Conservation (phyloP, 2,797 vertebrate species). For the Enteromius afrohamiltoni region DNA sequence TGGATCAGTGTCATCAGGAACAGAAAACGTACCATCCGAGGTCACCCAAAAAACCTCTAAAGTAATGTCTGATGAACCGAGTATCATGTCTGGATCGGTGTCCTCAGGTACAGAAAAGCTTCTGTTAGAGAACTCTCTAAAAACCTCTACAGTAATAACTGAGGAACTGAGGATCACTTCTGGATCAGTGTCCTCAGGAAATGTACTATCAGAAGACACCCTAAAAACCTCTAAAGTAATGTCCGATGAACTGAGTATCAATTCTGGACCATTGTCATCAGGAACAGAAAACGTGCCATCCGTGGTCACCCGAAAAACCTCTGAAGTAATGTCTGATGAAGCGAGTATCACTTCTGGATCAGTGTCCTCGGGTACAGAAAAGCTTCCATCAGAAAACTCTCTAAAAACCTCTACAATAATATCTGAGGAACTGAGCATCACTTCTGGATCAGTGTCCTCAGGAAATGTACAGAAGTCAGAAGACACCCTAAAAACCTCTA, state of each 20-base stretch:
- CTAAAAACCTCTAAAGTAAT: background rate
- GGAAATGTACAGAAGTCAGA: too few species aligned
- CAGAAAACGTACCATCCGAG: background rate
- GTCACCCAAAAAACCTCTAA: background rate
- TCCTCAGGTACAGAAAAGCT: constrained; percentile 21
- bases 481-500: background rate
- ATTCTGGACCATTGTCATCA: constrained; percentile 48
- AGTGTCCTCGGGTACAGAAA: constrained; percentile 43
- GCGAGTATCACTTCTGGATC: constrained; percentile 39
- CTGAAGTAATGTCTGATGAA: background rate
- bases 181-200: background rate
- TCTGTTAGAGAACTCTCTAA: background rate
- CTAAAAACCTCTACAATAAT: background rate
- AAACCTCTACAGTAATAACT: background rate
- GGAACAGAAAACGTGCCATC: constrained; percentile 20
- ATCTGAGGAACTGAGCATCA: background rate
- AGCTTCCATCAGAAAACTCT: background rate
- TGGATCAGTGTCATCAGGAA: background rate
- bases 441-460: constrained; percentile 49
- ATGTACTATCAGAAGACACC: background rate
- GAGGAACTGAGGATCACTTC: background rate
- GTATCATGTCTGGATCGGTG: constrained; percentile 45
- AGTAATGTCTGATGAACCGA: background rate
- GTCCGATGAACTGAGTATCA: background rate
- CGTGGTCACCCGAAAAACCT: background rate